A percentile compares a stretch with the other conserved stretches of the same genome.
phyloP scores from a whole-genome alignment of 2,888 invertebrate genomes.

The Koerneria pararmatus region DNA sequence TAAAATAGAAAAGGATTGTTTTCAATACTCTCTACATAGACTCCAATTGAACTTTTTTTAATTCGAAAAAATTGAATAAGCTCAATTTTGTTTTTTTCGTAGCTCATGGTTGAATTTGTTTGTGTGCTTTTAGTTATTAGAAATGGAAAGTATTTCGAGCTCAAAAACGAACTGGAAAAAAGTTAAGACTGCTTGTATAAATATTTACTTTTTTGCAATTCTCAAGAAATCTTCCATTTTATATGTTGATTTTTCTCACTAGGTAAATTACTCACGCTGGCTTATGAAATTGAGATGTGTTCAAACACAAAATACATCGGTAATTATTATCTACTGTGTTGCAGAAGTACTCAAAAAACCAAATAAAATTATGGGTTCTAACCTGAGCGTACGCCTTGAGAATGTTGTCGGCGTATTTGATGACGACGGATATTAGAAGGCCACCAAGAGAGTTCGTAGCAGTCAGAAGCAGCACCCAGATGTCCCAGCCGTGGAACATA shows the following conservation, averaged over 20 bases:
- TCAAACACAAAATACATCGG: neutral
- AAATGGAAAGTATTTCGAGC: too few species aligned
- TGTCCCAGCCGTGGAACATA: conserved; percentile 54
- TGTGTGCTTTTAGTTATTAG: too few species aligned
- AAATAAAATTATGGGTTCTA: neutral
- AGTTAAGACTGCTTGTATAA: too few species aligned
- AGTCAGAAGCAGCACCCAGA: conserved; percentile 51
- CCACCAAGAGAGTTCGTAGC: conserved; percentile 55
- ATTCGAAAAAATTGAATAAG: too few species aligned
- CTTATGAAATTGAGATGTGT: neutral
- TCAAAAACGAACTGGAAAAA: too few species aligned
- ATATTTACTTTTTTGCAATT: too few species aligned
- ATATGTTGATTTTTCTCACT: too few species aligned
- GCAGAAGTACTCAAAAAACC: neutral
- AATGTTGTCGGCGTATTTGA: conserved; percentile 99
- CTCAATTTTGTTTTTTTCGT: too few species aligned
- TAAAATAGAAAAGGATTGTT: neutral
- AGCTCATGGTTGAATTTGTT: too few species aligned
- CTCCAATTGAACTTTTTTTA: too few species aligned
- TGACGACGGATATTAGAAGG: conserved; percentile 78
- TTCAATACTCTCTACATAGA: neutral
- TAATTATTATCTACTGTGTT: neutral
- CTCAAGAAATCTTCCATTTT: too few species aligned
- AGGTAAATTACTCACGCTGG: too few species aligned
- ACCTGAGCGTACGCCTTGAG: conserved; percentile 81